These are phyloP conservation scores for Lepidocyrtoides sp. DNA, from an alignment of 2,888 invertebrate genomes.

Conservation along the genomic window DNA sequence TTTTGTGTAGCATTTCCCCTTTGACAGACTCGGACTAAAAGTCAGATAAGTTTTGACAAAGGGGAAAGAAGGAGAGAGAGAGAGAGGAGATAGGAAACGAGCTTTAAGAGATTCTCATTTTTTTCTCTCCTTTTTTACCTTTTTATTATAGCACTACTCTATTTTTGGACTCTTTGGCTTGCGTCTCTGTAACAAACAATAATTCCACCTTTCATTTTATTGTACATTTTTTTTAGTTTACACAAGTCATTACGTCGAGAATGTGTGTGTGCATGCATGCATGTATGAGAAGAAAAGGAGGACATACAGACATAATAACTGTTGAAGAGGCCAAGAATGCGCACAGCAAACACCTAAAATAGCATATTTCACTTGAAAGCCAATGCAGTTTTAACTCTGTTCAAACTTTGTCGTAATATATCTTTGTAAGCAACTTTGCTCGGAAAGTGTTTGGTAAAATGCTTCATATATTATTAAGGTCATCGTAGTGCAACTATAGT, in stretches of 20 bases:
- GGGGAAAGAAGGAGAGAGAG: not conserved
- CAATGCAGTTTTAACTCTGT: not conserved
- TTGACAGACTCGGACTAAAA: conserved; percentile 36
- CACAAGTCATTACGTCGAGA: not conserved
- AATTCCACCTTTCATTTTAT: conserved; percentile 27
- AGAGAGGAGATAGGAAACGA: not conserved
- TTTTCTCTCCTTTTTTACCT: conserved; percentile 1
- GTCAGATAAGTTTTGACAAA: not conserved
- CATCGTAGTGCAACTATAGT: conserved; percentile 39
- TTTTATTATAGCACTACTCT: too few relatives aligned
- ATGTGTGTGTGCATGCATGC: not conserved
- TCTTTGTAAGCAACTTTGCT: not conserved
- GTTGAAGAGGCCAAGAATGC: conserved; percentile 2
- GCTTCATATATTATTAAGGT: conserved; percentile 75
- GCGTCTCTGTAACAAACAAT: not conserved
- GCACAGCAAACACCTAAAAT: not conserved
- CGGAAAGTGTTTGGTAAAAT: conserved; percentile 64
- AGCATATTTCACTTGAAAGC: not conserved
- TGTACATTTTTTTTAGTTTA: conserved; percentile 11
- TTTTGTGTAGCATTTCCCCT: conserved; percentile 31
- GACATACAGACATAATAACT: too few relatives aligned
- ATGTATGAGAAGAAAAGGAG: not conserved
- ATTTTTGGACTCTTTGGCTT: too few relatives aligned
- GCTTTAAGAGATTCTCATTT: not conserved
- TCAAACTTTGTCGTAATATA: conserved; percentile 18